Percentiles rank a stretch among this genome's conserved stretches.
phyloP scores from a whole-genome alignment of 2,113 vertebrate genomes.

The Grallaria varia region DNA sequence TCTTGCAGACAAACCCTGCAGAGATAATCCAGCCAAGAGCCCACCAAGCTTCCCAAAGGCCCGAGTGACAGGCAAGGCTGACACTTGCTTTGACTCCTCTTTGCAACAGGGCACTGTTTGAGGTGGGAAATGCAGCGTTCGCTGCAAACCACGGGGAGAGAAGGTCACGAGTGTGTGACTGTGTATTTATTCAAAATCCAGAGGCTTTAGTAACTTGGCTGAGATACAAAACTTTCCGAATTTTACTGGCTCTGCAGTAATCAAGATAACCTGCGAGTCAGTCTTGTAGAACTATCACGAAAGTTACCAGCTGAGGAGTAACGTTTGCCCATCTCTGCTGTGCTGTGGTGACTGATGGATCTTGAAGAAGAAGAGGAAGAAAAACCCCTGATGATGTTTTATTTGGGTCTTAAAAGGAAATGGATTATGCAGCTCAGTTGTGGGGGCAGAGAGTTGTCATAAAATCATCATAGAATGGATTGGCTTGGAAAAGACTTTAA shows the following conservation, averaged over 20 bases:
- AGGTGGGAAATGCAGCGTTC: background rate
- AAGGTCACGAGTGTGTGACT: background rate
- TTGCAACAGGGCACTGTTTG: background rate
- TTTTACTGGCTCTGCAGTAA: background rate
- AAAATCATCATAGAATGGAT: background rate
- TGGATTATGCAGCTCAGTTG: background rate
- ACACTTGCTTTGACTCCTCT: background rate
- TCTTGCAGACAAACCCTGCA: background rate
- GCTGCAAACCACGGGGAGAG: background rate
- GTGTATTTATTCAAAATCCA: background rate
- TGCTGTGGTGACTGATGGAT: background rate
- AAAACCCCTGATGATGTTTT: background rate
- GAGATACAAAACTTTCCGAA: background rate
- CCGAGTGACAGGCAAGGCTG: background rate
- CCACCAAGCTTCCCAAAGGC: background rate
- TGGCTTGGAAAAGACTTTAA: background rate
- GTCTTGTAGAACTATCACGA: background rate
- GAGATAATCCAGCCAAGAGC: background rate
- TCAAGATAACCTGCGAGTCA: background rate
- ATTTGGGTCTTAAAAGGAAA: background rate
- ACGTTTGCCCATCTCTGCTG: background rate
- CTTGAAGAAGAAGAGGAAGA: background rate
- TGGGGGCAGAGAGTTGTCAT: background rate
- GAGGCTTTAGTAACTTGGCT: background rate
- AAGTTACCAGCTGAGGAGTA: background rate